A percentile compares a stretch with the other conserved stretches of the same genome.
Conservation (phyloP, 2,113 vertebrate species). For the Indicator maculatus region DNA sequence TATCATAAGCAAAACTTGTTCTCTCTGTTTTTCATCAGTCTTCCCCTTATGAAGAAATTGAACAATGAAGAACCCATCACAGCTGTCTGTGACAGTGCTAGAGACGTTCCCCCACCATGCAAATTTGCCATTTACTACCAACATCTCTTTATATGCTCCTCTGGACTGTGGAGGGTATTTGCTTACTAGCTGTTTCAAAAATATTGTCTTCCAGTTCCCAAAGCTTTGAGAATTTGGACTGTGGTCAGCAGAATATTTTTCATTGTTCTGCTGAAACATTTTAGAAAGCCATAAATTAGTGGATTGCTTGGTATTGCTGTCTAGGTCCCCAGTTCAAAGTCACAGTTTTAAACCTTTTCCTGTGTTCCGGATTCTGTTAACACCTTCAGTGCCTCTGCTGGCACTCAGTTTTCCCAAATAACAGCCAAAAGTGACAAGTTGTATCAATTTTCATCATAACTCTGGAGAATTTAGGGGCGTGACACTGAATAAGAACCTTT, state of each 20-base stretch:
- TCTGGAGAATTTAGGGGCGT: not conserved
- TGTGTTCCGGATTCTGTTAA: not conserved
- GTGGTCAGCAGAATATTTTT: not conserved
- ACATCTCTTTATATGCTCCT: not conserved
- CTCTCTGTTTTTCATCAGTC: not conserved
- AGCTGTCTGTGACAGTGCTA: not conserved
- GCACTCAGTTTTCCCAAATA: constrained; percentile 6
- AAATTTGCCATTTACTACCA: not conserved
- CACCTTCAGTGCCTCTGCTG: not conserved
- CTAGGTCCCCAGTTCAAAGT: not conserved
- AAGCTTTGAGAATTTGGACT: not conserved
- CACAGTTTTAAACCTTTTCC: not conserved
- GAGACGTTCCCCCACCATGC: not conserved
- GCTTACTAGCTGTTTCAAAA: not conserved
- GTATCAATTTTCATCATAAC: not conserved
- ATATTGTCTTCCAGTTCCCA: not conserved
- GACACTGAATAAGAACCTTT: not conserved
- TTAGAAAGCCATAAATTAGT: not conserved
- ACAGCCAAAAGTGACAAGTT: not conserved
- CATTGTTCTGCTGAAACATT: not conserved
- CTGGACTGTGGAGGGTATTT: not conserved
- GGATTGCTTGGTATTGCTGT: not conserved
- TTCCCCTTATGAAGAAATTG: not conserved
- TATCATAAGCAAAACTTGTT: not conserved
- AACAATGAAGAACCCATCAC: not conserved